Base-by-base conservation (phyloP, 2,113 vertebrate genomes). In the Callorhinus ursinus region DNA sequence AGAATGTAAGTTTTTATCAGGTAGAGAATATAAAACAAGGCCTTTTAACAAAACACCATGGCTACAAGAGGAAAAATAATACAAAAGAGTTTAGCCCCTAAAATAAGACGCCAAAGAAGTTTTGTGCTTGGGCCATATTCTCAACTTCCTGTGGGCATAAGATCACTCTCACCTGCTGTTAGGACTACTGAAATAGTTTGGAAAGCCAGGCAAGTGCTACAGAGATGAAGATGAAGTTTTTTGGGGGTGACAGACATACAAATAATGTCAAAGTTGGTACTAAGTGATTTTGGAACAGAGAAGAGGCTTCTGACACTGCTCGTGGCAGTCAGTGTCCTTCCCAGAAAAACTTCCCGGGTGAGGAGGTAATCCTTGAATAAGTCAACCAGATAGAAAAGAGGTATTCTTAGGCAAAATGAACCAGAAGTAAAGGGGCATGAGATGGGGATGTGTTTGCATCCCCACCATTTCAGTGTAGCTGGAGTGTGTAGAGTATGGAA, bases 211-310 rank as follows among this genome's bases (percentile, higher is more conserved):
- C 13, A 49, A 31, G 15, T 91, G 14, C 24, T 96, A 1, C 11
- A 92, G 77, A 51, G 33, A 31, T 39, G 36, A 80, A 83, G 22
- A 46, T 71, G 14, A 4, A 67, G 22, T 15, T 3, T 61, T 69
- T 59, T 22, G 21, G 12, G 14, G 26, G 15, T 63, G 18, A 21
- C 28, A 71, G 86, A 15, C 39, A 31, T 39, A 63, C 5, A 63
- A 15, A 33, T 57, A 67, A 16, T 49, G 42, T 72, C 71, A 85
- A 7, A 67, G 12, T 80, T 88, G 71, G 5, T 84, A 55, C 28
- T 24, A 69, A 42, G n/a, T 88, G 80, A 24, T 79, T 95, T 96
- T 84, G 18, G 39, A 83, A 90, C 61, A 93, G 69, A 80, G 55
- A 22, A 84, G 69, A 71, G 39, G 11, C 6, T 49, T 89, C 91